Evolutionary conservation across 2,888 invertebrate species (phyloP).

Genomic region (Invenusta paracnida): DNA sequence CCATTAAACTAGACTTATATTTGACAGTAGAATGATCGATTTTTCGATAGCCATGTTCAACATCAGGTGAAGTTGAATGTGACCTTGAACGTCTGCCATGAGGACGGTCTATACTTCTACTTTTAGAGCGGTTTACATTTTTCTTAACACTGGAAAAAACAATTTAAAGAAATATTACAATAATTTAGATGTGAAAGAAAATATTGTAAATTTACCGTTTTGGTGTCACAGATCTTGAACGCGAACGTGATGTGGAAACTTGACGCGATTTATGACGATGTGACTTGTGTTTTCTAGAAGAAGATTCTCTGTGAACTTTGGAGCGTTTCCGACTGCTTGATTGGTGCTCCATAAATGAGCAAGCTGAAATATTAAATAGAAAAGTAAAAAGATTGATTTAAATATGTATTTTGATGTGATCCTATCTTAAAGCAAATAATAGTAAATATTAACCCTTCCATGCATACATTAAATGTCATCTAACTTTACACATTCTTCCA

Average conservation of each 20-base stretch:
- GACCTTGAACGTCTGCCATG: background rate
- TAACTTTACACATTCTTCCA: no score
- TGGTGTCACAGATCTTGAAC: background rate
- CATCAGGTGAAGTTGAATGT: background rate
- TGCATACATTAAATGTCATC: no score
- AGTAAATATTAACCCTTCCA: no score
- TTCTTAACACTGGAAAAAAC: background rate
- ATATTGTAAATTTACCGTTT: background rate
- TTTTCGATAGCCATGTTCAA: background rate
- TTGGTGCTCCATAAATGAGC: constrained; percentile 14
- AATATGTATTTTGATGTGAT: no score
- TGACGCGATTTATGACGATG: constrained; percentile 5
- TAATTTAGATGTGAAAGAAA: background rate
- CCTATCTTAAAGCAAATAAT: no score
- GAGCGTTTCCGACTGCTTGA: background rate
- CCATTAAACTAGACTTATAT: constrained; percentile 20
- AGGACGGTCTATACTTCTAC: background rate
- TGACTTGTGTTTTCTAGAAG: background rate
- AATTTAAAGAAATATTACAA: background rate
- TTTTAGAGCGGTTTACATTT: background rate
- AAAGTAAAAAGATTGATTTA: no score
- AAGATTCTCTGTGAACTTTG: background rate
- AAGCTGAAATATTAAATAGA: no score
- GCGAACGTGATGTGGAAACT: background rate
- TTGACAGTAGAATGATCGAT: background rate